These are phyloP conservation scores for Ips nitidus DNA, from an alignment of 1,140 invertebrate species.

Conservation along the genomic window DNA sequence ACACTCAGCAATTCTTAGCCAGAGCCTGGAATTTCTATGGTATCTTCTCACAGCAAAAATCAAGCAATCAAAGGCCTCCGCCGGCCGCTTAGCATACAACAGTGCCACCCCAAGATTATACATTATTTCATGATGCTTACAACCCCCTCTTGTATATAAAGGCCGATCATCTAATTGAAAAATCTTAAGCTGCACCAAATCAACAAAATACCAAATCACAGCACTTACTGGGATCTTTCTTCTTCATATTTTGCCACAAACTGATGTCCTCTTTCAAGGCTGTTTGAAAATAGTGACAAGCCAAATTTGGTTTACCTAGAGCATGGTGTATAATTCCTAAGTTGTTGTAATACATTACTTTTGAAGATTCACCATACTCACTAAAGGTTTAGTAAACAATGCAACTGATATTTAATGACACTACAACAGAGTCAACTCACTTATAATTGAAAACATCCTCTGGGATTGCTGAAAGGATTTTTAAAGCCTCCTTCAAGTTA, in stretches of 20 bases:
- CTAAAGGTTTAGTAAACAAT: conserved; percentile 51
- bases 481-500: conserved; percentile 68
- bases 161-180: conserved; percentile 49
- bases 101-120: conserved; percentile 90
- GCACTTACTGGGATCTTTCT: conserved; percentile 39
- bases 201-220: conserved; percentile 5
- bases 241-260: conserved; percentile 50
- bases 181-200: neutral
- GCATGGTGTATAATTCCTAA: conserved; percentile 85
- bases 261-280: conserved; percentile 80
- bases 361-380: conserved; percentile 63
- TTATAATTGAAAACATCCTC: conserved; percentile 55
- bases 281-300: conserved; percentile 81
- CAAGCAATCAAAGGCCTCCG: conserved; percentile 88
- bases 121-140: conserved; percentile 76
- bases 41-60: conserved; percentile 84
- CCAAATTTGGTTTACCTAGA: conserved; percentile 83
- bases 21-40: conserved; percentile 85
- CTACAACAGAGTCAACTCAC: conserved; percentile 42
- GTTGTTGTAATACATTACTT: conserved; percentile 85
- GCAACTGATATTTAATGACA: neutral
- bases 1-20: conserved; percentile 92
- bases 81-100: conserved; percentile 76
- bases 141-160: conserved; percentile 60
- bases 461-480: conserved; percentile 63